These are phyloP conservation scores for Nycticebus coucang DNA, from an alignment of 2,113 vertebrate species.

Conservation along the genomic window DNA sequence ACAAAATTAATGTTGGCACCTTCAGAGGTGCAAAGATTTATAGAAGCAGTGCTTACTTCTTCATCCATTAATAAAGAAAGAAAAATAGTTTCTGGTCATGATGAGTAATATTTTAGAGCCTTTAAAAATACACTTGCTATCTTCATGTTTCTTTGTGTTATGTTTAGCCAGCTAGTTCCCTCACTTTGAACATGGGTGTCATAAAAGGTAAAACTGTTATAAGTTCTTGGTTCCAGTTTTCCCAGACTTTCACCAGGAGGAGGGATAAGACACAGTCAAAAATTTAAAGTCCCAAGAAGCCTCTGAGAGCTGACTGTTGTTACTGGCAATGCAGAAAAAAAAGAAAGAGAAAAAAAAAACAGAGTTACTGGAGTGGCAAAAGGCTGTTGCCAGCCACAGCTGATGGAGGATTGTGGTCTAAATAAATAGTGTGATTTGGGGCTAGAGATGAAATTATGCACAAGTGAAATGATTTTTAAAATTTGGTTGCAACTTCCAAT, in stretches of 20 bases:
- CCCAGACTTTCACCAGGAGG: slow-evolving; percentile 29
- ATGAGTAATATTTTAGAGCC: slow-evolving; percentile 76
- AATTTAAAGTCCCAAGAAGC: slow-evolving; percentile 77
- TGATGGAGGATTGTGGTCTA: neutral
- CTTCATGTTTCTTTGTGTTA: slow-evolving; percentile 52
- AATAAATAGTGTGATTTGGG: neutral
- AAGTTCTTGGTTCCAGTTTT: slow-evolving; percentile 41
- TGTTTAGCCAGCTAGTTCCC: neutral
- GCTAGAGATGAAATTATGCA: neutral
- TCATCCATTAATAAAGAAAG: slow-evolving; percentile 65
- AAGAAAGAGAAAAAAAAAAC: neutral
- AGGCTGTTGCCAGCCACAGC: neutral
- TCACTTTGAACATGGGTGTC: neutral
- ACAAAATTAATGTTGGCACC: slow-evolving; percentile 81
- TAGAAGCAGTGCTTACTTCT: slow-evolving; percentile 75
- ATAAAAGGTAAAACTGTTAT: neutral
- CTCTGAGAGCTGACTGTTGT: slow-evolving; percentile 68
- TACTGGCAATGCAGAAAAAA: slow-evolving; percentile 42
- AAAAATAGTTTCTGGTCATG: slow-evolving; percentile 71
- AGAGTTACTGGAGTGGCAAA: neutral
- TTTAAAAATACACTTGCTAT: slow-evolving; percentile 63
- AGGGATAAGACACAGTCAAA: slow-evolving; percentile 52
- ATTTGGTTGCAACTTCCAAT: neutral
- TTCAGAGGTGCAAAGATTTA: slow-evolving; percentile 81
- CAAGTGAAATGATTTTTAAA: neutral